phyloP scores from a whole-genome alignment of 1,140 invertebrate species.

The Leptinotarsa lineolata region DNA sequence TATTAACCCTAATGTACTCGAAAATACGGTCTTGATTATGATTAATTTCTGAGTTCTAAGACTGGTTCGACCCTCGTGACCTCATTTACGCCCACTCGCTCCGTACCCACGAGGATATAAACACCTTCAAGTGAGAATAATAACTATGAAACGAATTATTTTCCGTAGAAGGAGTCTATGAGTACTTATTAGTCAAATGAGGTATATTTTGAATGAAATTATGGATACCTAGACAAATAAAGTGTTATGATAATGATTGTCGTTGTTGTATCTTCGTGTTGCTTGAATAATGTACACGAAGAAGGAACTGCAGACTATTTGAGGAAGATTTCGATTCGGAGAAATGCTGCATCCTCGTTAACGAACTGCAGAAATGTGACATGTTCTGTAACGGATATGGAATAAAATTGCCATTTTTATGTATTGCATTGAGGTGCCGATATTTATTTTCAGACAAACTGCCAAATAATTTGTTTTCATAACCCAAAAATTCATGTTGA shows the following conservation, averaged over 20 bases:
- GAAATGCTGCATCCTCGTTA: too few relatives aligned
- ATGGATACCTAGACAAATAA: slow-evolving; percentile 17
- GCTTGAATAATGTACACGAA: neutral
- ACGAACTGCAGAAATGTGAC: too few relatives aligned
- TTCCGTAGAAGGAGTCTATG: neutral
- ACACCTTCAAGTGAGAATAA: slow-evolving; percentile 19
- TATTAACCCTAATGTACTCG: slow-evolving; percentile 9
- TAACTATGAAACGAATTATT: slow-evolving; percentile 3
- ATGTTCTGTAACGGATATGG: too few relatives aligned
- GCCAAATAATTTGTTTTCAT: too few relatives aligned
- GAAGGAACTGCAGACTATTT: too few relatives aligned
- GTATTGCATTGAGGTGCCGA: too few relatives aligned
- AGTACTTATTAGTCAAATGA: slow-evolving; percentile 21
- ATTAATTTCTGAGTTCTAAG: slow-evolving; percentile 15
- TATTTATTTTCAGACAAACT: too few relatives aligned
- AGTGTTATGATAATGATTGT: slow-evolving; percentile 14
- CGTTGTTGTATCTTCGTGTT: neutral
- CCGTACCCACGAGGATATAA: slow-evolving; percentile 9
- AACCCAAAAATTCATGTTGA: too few relatives aligned
- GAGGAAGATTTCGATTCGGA: too few relatives aligned
- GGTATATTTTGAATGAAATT: slow-evolving; percentile 7
- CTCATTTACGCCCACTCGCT: neutral
- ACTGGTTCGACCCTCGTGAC: neutral
- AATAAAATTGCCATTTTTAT: too few relatives aligned
- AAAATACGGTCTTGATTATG: slow-evolving; percentile 1